These are phyloP conservation scores for Siderastrea siderea DNA, from an alignment of 92 coral and sea anemone genomes.

Conservation along the genomic window DNA sequence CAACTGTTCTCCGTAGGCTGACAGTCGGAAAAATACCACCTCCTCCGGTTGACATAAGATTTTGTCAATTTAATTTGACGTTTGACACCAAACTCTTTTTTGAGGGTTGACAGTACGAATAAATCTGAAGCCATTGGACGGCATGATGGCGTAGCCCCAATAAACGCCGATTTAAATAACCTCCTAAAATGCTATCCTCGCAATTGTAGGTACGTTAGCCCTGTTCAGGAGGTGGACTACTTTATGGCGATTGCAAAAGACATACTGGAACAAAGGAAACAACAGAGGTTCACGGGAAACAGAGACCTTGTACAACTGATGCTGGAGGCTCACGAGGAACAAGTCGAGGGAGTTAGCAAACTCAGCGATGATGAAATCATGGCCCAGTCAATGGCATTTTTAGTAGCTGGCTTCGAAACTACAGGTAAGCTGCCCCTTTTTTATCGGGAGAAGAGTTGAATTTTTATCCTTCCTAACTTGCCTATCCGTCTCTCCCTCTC, in stretches of 20 bases:
- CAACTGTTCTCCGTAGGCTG: no score
- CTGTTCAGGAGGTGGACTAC: slow-evolving; percentile 35
- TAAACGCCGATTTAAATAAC: neutral
- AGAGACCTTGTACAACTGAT: slow-evolving; percentile 72
- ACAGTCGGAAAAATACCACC: no score
- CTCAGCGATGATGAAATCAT: slow-evolving; percentile 69
- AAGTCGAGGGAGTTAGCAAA: slow-evolving; percentile 57
- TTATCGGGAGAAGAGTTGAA: no score
- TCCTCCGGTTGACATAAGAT: no score
- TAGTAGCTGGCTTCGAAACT: slow-evolving; percentile 79
- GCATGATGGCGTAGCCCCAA: neutral
- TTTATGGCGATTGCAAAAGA: slow-evolving; percentile 40
- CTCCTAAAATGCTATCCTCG: neutral
- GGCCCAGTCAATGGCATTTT: slow-evolving; percentile 73
- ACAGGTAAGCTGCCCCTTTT: slow-evolving; percentile 32
- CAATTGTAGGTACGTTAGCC: slow-evolving; percentile 2
- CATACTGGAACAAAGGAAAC: slow-evolving; percentile 52
- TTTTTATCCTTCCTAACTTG: no score
- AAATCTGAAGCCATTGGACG: neutral
- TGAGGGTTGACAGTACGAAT: no score
- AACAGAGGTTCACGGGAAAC: slow-evolving; percentile 11
- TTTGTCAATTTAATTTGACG: no score
- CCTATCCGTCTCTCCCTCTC: no score
- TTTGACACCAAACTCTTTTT: no score
- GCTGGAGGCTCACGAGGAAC: slow-evolving; percentile 78